A percentile compares a stretch with the other conserved stretches of the same genome.
phyloP scores from a whole-genome alignment of 1,140 invertebrate genomes.

The Halesus radiatus region DNA sequence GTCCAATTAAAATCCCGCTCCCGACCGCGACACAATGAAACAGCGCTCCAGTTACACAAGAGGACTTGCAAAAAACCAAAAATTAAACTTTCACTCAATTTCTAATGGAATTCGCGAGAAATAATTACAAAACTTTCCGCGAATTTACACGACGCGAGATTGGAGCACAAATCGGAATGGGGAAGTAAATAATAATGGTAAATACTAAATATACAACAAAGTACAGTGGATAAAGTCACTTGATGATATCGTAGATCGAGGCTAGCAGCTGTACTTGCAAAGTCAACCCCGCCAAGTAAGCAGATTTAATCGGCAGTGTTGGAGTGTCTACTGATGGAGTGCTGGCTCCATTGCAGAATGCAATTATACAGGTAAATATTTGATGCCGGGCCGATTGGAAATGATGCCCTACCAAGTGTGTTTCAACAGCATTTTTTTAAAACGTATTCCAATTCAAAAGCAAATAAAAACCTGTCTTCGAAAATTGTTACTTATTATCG shows the following conservation, averaged over 20 bases:
- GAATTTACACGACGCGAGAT: conserved; percentile 38
- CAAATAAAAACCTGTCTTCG: too few relatives aligned
- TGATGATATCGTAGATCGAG: conserved; percentile 1
- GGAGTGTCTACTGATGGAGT: conserved; percentile 38
- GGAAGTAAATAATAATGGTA: conserved; percentile 23
- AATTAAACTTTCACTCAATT: conserved; percentile 28
- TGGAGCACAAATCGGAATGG: neutral
- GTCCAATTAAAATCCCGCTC: conserved; percentile 40
- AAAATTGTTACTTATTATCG: too few relatives aligned
- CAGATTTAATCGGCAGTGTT: conserved; percentile 54
- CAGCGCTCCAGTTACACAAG: conserved; percentile 23
- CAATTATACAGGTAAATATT: conserved; percentile 54
- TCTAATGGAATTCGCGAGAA: conserved; percentile 22
- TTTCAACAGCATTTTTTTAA: too few relatives aligned
- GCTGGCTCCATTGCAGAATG: conserved; percentile 48
- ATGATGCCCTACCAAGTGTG: conserved; percentile 41
- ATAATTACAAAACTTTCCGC: conserved; percentile 36
- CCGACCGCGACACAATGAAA: neutral
- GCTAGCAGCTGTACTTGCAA: too few relatives aligned
- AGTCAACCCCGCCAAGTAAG: conserved; percentile 1
- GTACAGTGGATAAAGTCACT: conserved; percentile 29
- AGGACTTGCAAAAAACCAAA: conserved; percentile 21
- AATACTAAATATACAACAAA: conserved; percentile 32
- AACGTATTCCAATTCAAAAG: too few relatives aligned
- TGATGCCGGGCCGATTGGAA: conserved; percentile 5